phyloP scores from a whole-genome alignment of 1,140 invertebrate genomes.

The Drosophila novamexicana region DNA sequence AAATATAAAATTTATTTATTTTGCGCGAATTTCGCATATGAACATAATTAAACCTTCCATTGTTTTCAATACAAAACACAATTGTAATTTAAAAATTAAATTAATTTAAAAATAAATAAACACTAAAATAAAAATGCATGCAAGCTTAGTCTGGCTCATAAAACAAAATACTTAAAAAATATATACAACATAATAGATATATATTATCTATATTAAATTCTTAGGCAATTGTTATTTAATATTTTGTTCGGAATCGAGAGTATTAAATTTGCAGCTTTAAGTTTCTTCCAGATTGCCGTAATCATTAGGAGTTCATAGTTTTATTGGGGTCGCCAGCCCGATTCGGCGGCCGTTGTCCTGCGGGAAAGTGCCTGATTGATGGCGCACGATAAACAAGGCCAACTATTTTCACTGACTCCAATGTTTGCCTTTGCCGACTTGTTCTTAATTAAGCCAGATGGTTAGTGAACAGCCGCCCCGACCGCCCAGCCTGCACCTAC shows the following conservation, averaged over 20 bases:
- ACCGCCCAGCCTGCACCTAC: constrained; percentile 26
- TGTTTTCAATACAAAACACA: too few species aligned
- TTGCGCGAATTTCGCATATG: too few species aligned
- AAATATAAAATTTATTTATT: too few species aligned
- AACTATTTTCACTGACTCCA: constrained; percentile 74
- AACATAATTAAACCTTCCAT: too few species aligned
- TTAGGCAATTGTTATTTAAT: too few species aligned
- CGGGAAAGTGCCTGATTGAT: constrained; percentile 68
- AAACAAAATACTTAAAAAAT: too few species aligned
- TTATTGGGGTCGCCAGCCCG: constrained; percentile 40
- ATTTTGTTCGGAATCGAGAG: background rate
- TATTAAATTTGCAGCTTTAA: background rate
- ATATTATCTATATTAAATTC: too few species aligned
- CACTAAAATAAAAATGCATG: too few species aligned
- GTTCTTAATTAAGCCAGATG: constrained; percentile 80
- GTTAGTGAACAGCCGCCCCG: constrained; percentile 24
- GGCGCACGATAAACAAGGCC: constrained; percentile 75
- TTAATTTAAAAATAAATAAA: too few species aligned
- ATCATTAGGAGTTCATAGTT: constrained; percentile 25
- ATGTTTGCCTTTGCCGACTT: constrained; percentile 62
- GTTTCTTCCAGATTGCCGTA: background rate
- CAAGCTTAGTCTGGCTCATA: too few species aligned
- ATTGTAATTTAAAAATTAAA: too few species aligned
- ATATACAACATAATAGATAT: too few species aligned
- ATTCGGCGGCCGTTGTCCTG: constrained; percentile 57